Conservation (phyloP, 2,113 vertebrate species). For the Triplophysa rosa region DNA sequence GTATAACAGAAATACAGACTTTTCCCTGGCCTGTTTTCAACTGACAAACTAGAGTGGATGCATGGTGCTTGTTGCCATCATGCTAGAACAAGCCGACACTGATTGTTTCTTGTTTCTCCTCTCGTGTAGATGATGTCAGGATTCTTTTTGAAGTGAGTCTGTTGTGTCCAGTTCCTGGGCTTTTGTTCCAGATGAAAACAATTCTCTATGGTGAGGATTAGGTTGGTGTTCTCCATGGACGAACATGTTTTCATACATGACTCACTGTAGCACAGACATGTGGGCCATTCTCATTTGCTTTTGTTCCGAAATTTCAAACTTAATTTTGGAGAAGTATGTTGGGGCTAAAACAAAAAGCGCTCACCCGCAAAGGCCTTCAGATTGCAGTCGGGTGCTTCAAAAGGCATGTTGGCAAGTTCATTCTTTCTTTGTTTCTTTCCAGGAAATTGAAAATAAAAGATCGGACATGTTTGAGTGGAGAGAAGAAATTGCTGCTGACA, state of each 20-base stretch:
- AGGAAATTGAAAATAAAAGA: not conserved
- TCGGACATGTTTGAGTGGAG: not conserved
- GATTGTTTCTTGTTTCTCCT: constrained; percentile 73
- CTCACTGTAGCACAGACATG: constrained; percentile 43
- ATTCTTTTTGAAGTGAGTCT: constrained; percentile 75
- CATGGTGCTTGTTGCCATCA: constrained; percentile 65
- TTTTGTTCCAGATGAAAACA: constrained; percentile 82
- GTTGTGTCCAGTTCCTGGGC: constrained; percentile 60
- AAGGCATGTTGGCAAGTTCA: constrained; percentile 54
- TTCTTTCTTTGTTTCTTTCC: constrained; percentile 50
- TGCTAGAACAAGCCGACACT: constrained; percentile 70
- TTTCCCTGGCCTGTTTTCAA: not conserved
- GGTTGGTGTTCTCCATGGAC: constrained; percentile 60
- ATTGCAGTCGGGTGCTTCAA: constrained; percentile 56
- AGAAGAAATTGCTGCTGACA: not conserved
- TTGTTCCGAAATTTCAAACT: constrained; percentile 65
- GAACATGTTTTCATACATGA: constrained; percentile 53
- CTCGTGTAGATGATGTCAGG: constrained; percentile 64
- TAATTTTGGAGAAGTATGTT: constrained; percentile 67
- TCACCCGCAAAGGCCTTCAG: constrained; percentile 40
- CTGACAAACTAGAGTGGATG: constrained; percentile 57
- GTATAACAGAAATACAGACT: constrained; percentile 11
- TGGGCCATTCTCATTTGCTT: constrained; percentile 62
- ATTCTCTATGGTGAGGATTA: constrained; percentile 75
- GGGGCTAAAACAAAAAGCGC: constrained; percentile 67